Base-by-base conservation (phyloP, 2,888 invertebrate genomes). In the Venustoraphidia nigricollis region DNA sequence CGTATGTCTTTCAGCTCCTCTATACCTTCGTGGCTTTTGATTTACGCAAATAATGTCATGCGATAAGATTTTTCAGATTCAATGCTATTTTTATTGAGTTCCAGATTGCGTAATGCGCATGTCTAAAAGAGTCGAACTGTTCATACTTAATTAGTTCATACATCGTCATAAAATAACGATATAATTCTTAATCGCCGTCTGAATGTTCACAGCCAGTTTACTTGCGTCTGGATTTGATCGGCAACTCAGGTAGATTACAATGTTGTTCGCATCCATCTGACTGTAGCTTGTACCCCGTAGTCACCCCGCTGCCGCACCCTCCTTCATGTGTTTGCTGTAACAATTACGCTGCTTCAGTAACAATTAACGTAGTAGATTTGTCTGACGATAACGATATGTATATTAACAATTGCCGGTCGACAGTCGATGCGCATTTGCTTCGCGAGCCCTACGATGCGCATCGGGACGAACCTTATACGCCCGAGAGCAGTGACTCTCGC, bases 191-290 rank as follows among this genome's bases (percentile, higher is more conserved):
- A 3, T 6, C 27, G 27, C 27, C 27, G 27, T 27, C 27, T 27
- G 27, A 45, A 42, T 34, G 57, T 62, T 76, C 76, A 47, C 81
- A 88, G 88, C 88, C 88, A 60, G 83, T 87, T 67, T 86, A 79
- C 73, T 73, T 86, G 58, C 78, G 76, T 62, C 73, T 81, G 68
- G 70, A 75, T 66, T 75, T 88, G 57, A 75, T 76, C 62, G 70
- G 73, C 61, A 79, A 82, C 64, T 75, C 85, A 86, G 87, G 88
- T 86, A 85, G 71, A 66, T 68, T 80, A 65, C 68, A 70, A 62
- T 80, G 81, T 75, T 69, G 71, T 66, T 62, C 66, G 57, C 66
- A 64, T 55, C 60, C 62, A 53, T 60, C 66, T 45, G 65, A 67
- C 49, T 69, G 70, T 63, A 66, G 66, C 66, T 66, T 67, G 67